These are phyloP conservation scores for Steinernema feltiae DNA, from an alignment of 1,140 invertebrate genomes.

Conservation along the genomic window DNA sequence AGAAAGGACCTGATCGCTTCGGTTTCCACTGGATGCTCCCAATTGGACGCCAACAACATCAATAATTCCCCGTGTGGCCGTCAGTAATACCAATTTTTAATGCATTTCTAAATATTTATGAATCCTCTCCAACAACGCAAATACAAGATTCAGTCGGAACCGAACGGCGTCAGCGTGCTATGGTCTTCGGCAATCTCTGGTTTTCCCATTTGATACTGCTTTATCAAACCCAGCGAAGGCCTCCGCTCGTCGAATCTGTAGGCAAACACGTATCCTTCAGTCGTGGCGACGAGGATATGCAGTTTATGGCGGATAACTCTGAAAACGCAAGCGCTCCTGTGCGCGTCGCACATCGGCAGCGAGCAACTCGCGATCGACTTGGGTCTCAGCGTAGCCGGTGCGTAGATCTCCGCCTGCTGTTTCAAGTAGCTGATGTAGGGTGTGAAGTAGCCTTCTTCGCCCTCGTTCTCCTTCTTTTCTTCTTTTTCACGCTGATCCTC, in stretches of 20 bases:
- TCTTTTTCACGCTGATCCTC: conserved; percentile 60
- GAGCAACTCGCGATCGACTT: not conserved
- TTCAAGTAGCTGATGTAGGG: not conserved
- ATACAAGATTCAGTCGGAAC: too few relatives aligned
- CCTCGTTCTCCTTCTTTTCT: not conserved
- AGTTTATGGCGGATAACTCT: not conserved
- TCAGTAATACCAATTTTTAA: too few relatives aligned
- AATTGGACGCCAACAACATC: too few relatives aligned
- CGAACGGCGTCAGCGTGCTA: too few relatives aligned
- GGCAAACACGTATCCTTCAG: not conserved
- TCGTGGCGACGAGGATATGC: not conserved
- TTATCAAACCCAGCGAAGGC: not conserved
- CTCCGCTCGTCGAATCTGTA: not conserved
- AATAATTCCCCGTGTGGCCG: too few relatives aligned
- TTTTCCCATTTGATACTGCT: not conserved
- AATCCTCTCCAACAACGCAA: too few relatives aligned
- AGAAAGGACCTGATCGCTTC: too few relatives aligned
- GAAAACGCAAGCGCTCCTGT: not conserved
- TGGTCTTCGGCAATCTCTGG: too few relatives aligned
- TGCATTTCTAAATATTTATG: too few relatives aligned
- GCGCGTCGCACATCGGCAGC: not conserved
- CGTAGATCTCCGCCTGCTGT: not conserved
- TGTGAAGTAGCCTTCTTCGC: too few relatives aligned
- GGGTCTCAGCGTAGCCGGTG: not conserved
- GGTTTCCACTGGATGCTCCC: too few relatives aligned